phyloP scores from a whole-genome alignment of 2,113 vertebrate genomes.

The Spea bombifrons region DNA sequence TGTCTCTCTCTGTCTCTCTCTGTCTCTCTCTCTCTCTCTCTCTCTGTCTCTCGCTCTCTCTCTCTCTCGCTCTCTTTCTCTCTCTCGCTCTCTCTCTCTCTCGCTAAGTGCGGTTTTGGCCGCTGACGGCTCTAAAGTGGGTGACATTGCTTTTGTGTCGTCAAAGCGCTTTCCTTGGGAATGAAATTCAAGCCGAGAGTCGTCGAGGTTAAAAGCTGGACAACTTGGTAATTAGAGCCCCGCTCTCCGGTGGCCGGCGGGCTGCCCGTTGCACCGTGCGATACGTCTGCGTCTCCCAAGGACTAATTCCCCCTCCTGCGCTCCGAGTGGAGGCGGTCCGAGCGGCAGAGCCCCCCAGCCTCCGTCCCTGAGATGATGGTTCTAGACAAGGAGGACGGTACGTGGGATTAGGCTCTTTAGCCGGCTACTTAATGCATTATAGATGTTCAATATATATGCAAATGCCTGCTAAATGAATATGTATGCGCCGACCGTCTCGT shows the following conservation, averaged over 20 bases:
- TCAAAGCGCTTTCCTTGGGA: slow-evolving; percentile 73
- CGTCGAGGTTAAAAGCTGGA: slow-evolving; percentile 66
- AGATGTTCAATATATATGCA: slow-evolving; percentile 42
- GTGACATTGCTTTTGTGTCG: slow-evolving; percentile 38
- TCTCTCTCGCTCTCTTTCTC: too few relatives aligned
- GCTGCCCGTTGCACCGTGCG: slow-evolving; percentile 56
- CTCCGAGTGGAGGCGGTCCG: neutral
- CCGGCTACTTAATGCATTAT: slow-evolving; percentile 54
- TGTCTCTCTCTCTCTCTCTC: neutral
- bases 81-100: neutral
- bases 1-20: slow-evolving; percentile 18
- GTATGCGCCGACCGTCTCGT: neutral
- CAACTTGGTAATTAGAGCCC: slow-evolving; percentile 74
- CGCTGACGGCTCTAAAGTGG: slow-evolving; percentile 72
- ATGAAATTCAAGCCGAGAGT: slow-evolving; percentile 76
- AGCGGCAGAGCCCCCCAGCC: neutral
- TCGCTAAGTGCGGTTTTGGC: slow-evolving; percentile 69
- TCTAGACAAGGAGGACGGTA: slow-evolving; percentile 99
- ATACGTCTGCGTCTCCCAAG: slow-evolving; percentile 83
- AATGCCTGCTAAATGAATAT: slow-evolving; percentile 45
- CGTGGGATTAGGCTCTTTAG: slow-evolving; percentile 58
- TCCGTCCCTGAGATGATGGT: slow-evolving; percentile 91
- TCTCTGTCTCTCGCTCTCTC: neutral
- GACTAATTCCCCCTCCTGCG: slow-evolving; percentile 66
- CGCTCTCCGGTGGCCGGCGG: slow-evolving; percentile 56